phyloP scores from a whole-genome alignment of 2,797 vertebrate genomes.

The Sparidentex hasta region DNA sequence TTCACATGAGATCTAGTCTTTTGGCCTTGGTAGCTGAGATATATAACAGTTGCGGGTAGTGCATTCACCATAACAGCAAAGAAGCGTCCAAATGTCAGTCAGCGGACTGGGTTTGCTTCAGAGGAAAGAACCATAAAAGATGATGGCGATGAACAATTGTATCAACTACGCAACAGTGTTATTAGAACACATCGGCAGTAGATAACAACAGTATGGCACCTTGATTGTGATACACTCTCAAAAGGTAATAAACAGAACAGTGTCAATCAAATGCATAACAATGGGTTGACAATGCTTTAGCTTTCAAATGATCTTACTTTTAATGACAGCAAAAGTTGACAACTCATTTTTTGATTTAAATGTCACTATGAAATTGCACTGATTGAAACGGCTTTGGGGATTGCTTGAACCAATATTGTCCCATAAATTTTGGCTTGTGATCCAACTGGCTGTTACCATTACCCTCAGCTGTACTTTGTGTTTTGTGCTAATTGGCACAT shows the following conservation, averaged over 20 bases:
- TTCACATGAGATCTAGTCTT: slow-evolving; percentile 28
- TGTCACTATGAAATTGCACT: no score
- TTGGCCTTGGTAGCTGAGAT: slow-evolving; percentile 28
- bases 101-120: slow-evolving; percentile 20
- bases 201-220: neutral
- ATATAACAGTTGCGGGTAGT: slow-evolving; percentile 3
- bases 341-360: neutral
- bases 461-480: neutral
- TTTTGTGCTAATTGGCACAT: neutral
- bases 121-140: neutral
- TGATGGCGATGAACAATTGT: slow-evolving; percentile 10
- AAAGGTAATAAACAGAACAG: no score
- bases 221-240: no score
- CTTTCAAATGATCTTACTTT: no score
- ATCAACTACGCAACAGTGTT: neutral
- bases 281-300: no score
- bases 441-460: neutral
- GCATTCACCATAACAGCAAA: neutral
- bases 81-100: slow-evolving; percentile 30
- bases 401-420: neutral
- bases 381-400: no score
- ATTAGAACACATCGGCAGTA: neutral
- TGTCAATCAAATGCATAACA: neutral
- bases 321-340: neutral
- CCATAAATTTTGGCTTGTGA: neutral